Conservation (phyloP, 2,888 invertebrate genomes). For the Petrolisthes manimaculis region DNA sequence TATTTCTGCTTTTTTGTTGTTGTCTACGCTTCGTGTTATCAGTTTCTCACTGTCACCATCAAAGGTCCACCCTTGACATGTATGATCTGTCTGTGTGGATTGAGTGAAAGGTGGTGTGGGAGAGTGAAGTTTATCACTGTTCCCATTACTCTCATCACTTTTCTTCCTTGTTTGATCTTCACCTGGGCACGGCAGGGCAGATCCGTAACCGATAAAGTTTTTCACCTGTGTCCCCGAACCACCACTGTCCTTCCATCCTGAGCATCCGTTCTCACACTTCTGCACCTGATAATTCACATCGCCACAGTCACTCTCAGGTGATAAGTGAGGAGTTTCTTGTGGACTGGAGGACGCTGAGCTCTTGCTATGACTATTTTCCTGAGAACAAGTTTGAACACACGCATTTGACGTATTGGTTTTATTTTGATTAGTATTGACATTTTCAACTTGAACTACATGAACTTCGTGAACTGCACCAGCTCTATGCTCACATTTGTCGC, state of each 20-base stretch:
- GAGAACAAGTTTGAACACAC: neutral
- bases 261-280: neutral
- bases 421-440: neutral
- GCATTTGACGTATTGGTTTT: neutral
- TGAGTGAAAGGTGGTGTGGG: slow-evolving; percentile 8
- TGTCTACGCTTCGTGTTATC: neutral
- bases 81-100: slow-evolving; percentile 24
- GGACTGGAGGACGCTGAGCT: neutral
- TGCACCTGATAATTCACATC: neutral
- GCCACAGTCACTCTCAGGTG: too few species aligned
- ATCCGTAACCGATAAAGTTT: slow-evolving; percentile 42
- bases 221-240: slow-evolving; percentile 13
- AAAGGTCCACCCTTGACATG: slow-evolving; percentile 31
- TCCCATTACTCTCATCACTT: slow-evolving; percentile 25
- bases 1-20: slow-evolving; percentile 16
- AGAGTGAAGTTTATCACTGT: slow-evolving; percentile 11
- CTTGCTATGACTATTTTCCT: neutral
- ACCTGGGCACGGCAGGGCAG: slow-evolving; percentile 30
- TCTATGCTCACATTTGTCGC: neutral
- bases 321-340: too few species aligned
- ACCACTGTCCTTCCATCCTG: neutral
- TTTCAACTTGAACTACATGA: neutral
- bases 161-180: slow-evolving; percentile 11
- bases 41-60: slow-evolving; percentile 23
- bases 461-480: neutral